phyloP scores from a whole-genome alignment of 2,113 vertebrate species.

The Dolichotis patagonum region DNA sequence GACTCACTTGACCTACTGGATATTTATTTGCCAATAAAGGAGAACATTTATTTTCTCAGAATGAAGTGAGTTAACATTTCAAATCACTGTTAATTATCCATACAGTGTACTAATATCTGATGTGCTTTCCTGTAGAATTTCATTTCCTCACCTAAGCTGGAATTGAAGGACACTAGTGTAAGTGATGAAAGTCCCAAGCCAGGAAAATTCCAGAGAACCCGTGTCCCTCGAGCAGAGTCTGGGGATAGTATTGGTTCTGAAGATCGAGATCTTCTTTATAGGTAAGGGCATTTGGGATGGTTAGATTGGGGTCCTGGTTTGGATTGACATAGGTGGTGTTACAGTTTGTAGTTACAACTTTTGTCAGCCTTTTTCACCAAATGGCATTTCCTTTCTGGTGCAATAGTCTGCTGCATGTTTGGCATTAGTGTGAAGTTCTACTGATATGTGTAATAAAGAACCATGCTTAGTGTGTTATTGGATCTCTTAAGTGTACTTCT shows the following conservation, averaged over 20 bases:
- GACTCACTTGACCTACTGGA: not conserved
- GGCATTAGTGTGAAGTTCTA: not conserved
- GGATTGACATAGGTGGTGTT: not conserved
- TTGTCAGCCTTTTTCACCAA: not conserved
- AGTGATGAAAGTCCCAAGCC: slow-evolving; percentile 85
- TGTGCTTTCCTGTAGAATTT: slow-evolving; percentile 77
- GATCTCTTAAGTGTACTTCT: slow-evolving; percentile 47
- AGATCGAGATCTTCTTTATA: slow-evolving; percentile 92
- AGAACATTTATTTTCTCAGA: not conserved
- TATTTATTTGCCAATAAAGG: slow-evolving; percentile 36
- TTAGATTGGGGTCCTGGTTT: not conserved
- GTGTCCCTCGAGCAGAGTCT: slow-evolving; percentile 85
- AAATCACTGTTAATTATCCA: not conserved
- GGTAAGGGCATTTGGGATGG: slow-evolving; percentile 85
- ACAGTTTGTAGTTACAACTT: not conserved
- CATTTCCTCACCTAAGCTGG: slow-evolving; percentile 88
- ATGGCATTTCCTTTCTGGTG: not conserved
- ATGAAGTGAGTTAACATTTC: slow-evolving; percentile 10
- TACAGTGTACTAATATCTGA: not conserved
- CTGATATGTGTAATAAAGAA: not conserved
- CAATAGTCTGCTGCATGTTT: not conserved
- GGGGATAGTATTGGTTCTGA: slow-evolving; percentile 89
- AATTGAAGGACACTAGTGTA: slow-evolving; percentile 82
- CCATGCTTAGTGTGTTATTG: not conserved
- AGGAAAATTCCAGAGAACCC: slow-evolving; percentile 89